Conservation (phyloP, 2,113 vertebrate species). For the Todiramphus chloris region DNA sequence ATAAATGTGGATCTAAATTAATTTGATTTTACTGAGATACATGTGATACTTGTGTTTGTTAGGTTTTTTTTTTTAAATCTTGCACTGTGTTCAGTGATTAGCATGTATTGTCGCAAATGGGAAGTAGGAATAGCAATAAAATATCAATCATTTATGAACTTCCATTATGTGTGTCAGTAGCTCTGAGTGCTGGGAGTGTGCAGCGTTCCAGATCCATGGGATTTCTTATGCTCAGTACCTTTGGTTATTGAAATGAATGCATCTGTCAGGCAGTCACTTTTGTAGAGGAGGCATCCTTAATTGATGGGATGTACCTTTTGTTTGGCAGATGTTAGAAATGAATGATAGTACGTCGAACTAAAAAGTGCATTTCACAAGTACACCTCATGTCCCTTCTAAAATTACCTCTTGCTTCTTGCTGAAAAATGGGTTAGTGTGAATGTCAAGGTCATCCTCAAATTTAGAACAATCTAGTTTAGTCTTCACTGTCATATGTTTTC, state of each 20-base stretch:
- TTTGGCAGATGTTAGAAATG: neutral
- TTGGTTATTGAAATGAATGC: neutral
- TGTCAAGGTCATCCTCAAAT: conserved; percentile 32
- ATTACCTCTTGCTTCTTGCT: neutral
- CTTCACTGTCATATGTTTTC: neutral
- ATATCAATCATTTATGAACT: neutral
- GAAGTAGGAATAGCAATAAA: neutral
- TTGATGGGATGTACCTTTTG: neutral
- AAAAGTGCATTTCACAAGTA: neutral
- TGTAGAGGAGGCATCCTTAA: neutral
- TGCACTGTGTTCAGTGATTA: neutral
- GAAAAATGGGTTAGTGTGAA: conserved; percentile 1
- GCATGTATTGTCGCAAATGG: neutral
- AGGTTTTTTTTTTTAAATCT: neutral
- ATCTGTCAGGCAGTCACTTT: neutral
- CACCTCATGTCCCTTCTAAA: neutral
- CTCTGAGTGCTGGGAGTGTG: neutral
- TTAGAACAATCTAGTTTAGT: neutral
- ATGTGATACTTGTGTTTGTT: neutral
- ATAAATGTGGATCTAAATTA: neutral
- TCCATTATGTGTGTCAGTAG: neutral
- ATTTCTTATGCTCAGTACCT: neutral
- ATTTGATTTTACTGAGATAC: neutral
- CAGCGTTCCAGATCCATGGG: neutral
- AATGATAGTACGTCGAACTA: neutral